These are phyloP conservation scores for Nothobranchius kuhntae DNA, from an alignment of 2,113 vertebrate species.

Conservation along the genomic window DNA sequence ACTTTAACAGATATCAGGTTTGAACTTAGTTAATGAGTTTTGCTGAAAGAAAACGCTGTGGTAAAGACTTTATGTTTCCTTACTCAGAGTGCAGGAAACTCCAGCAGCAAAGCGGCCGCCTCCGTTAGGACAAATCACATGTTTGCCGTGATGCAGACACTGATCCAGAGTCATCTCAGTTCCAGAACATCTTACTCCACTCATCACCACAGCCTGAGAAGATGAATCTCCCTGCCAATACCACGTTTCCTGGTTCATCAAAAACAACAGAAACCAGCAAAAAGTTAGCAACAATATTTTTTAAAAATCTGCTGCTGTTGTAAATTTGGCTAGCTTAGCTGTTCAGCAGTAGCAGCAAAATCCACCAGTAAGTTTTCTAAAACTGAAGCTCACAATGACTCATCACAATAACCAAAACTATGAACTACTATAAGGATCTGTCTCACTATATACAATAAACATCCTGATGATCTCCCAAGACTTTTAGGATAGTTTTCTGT, in stretches of 20 bases:
- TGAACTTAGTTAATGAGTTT: too few relatives aligned
- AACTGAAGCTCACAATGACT: too few relatives aligned
- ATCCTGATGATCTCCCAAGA: too few relatives aligned
- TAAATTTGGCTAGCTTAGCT: background rate
- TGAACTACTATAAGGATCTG: too few relatives aligned
- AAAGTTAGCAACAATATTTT: too few relatives aligned
- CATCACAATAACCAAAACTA: background rate
- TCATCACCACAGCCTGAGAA: slow-evolving; percentile 86
- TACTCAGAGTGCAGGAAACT: slow-evolving; percentile 91
- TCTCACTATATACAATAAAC: too few relatives aligned
- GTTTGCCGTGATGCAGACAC: slow-evolving; percentile 86
- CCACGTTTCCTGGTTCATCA: slow-evolving; percentile 87
- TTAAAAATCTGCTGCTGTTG: background rate
- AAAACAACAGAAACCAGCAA: background rate
- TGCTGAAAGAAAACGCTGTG: background rate
- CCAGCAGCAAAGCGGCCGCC: slow-evolving; percentile 87
- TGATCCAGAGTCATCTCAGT: slow-evolving; percentile 92
- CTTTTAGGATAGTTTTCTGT: too few relatives aligned
- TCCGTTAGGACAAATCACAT: slow-evolving; percentile 83
- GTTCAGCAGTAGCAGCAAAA: background rate
- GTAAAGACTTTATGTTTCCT: slow-evolving; percentile 52
- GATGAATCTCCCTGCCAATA: slow-evolving; percentile 87
- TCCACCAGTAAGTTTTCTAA: too few relatives aligned
- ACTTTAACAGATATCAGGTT: too few relatives aligned
- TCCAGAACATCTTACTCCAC: slow-evolving; percentile 93